Evolutionary conservation across 2,113 vertebrate species (phyloP).

Genomic region (Corythoichthys haematopterus): DNA sequence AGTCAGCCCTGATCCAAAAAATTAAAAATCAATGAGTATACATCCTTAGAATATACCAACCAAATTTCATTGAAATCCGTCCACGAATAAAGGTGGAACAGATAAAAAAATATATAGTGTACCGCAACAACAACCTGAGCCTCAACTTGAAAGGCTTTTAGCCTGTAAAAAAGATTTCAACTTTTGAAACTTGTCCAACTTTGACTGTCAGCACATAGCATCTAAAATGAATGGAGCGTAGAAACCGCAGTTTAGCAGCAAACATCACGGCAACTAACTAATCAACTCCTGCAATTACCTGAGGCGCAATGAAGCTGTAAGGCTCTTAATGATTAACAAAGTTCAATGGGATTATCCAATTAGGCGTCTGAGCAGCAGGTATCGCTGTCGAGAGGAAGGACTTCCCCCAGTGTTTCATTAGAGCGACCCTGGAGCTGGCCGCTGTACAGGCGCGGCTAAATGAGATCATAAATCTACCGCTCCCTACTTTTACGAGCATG

Average conservation of each 20-base stretch:
- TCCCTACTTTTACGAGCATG: slow-evolving; percentile 63
- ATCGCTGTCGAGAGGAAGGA: slow-evolving; percentile 43
- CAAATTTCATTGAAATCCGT: too few species aligned
- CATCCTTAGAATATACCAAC: too few species aligned
- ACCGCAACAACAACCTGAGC: too few species aligned
- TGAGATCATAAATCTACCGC: slow-evolving; percentile 71
- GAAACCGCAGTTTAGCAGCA: background rate
- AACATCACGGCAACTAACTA: background rate
- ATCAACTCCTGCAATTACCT: slow-evolving; percentile 3
- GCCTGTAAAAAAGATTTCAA: too few species aligned
- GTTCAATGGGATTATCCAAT: slow-evolving; percentile 60
- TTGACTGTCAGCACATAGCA: too few species aligned
- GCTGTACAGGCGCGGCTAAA: slow-evolving; percentile 63
- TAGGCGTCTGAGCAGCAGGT: slow-evolving; percentile 39
- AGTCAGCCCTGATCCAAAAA: too few species aligned
- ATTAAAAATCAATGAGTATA: too few species aligned
- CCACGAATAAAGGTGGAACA: too few species aligned
- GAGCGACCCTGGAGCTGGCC: slow-evolving; percentile 43
- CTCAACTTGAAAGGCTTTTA: too few species aligned
- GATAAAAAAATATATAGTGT: too few species aligned
- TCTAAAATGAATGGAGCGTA: background rate
- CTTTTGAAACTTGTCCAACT: too few species aligned
- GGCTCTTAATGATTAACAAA: slow-evolving; percentile 33
- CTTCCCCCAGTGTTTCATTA: slow-evolving; percentile 66
- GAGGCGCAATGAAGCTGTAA: slow-evolving; percentile 1